Base-by-base conservation (phyloP, 2,888 invertebrate species). In the Leucophenga montana region DNA sequence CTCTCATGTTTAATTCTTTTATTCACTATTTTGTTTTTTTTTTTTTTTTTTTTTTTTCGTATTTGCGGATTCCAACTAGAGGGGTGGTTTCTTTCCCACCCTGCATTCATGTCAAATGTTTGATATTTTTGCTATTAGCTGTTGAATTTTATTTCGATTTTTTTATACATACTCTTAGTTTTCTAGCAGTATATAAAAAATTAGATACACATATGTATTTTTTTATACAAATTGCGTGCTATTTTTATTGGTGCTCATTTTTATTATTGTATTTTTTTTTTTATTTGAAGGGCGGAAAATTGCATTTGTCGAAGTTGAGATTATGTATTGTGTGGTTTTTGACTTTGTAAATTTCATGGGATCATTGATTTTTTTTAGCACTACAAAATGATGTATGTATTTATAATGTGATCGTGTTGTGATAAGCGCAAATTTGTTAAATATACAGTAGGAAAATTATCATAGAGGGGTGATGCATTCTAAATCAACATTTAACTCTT, bases 251-350 rank as follows among this genome's bases (percentile, higher is more conserved):
- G 39, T 39, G 39, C 39, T 39, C 39, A 39, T 39, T 39, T 59
- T 44, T 59, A 11, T 46, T 76, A n/a, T 77, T 75, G 64, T 68
- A 54, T 71, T 71, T 68, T 78, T 78, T 80, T 80, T 80, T 83
- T 80, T 80, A 71, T 44, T 65, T 75, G 65, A 69, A 64, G 70
- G 66, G 73, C 83, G 73, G 77, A 67, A 71, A 81, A 76, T 76
- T 80, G 56, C 44, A 16, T 65, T 48, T 50, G 20, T 65, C 59
- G 57, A 66, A 54, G n/a, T 18, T 16, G 22, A 44, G 56, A 77
- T 78, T 79, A 70, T 69, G 71, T 27, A 39, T 11, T 39, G 1
- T 39, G 11, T 39, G 2, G 39, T 71, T 73, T 54, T 70, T 78
- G 75, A 76, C 76, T 81, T 74, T 71, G 69, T 71, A 66, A 65